Percentiles rank a stretch among this genome's conserved stretches.
Evolutionary conservation across 2,797 vertebrate genomes (phyloP).

Genomic region (Podarcis siculus): DNA sequence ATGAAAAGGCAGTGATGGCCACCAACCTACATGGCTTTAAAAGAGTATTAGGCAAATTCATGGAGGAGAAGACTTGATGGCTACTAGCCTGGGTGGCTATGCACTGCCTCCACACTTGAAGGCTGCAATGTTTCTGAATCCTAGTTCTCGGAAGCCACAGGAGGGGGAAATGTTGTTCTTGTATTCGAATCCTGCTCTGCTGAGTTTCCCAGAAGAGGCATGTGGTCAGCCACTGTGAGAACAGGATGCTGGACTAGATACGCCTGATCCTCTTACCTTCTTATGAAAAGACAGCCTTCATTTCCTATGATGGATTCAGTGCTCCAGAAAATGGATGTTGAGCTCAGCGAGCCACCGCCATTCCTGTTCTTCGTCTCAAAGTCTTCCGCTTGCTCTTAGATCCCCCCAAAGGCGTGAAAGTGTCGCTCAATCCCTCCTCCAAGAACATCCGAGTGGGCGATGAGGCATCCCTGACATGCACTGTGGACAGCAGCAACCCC

Average conservation of each 20-base stretch:
- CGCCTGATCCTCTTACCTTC: neutral
- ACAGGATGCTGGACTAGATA: neutral
- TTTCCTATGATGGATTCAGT: neutral
- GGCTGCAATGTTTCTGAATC: neutral
- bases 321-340: too few relatives aligned
- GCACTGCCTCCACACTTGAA: neutral
- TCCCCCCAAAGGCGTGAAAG: conserved; percentile 60
- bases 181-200: neutral
- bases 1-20: neutral
- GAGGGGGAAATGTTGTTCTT: neutral
- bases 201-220: too few relatives aligned
- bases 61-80: neutral
- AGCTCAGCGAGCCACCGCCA: too few relatives aligned
- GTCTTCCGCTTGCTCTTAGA: conserved; percentile 57
- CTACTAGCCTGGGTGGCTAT: neutral
- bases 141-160: neutral
- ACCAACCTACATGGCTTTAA: neutral
- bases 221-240: neutral
- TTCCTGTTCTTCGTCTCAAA: too few relatives aligned
- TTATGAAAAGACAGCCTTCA: too few relatives aligned
- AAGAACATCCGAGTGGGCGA: conserved; percentile 69
- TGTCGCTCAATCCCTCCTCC: conserved; percentile 19
- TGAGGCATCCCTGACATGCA: conserved; percentile 65
- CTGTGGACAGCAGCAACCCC: conserved; percentile 73
- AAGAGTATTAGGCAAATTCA: neutral